Evolutionary conservation across 2,888 invertebrate species (phyloP), one percentile per base, ranked within the genome.

Genomic region (Himalopsyche tibetana): DNA sequence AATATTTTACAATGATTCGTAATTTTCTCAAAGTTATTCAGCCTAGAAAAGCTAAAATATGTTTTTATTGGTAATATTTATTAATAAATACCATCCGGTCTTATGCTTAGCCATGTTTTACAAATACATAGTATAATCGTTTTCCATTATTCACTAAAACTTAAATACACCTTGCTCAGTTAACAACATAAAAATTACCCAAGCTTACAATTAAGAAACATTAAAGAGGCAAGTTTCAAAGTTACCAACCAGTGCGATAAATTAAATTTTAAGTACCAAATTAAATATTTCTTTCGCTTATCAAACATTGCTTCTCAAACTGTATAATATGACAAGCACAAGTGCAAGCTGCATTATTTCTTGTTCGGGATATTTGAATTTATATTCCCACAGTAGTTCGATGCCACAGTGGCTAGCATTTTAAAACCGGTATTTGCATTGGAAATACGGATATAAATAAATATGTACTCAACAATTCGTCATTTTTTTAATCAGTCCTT

Each of bases 341-440:
- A 74, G 15, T 74, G 36, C 74, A 74, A 74, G 74, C 74, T 74
- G 74, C 74, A 74, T 74, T 38, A 36, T 74, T 74, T 74, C 74
- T 74, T 74, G 74, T 38, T 38, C 74, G 74, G 74, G 74, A 74
- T 12, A 74, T 74, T 36, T 74, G 74, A 74, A 74, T 74, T 38
- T 38, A 74, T 74, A 36, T 74, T 74, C 74, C 74, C 74, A 74
- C 28, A 74, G 74, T 74, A 9, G 36, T 74, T 38, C 74, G 74
- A 74, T 74, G 74, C 36, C 74, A 74, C 36, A 74, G 74, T 38
- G 38, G 84, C 80, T 81, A 40, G 81, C 84, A 82, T 85, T 79
- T 42, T 82, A 74, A 74, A 82, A 85, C 85, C 82, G 85, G 85
- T 82, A 82, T 85, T 85, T 85, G 85, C 85, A 85, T 85, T 82